Percentiles rank a stretch among this genome's conserved stretches.
Conservation (phyloP, 2,888 invertebrate genomes). For the Bimastos eiseni region DNA sequence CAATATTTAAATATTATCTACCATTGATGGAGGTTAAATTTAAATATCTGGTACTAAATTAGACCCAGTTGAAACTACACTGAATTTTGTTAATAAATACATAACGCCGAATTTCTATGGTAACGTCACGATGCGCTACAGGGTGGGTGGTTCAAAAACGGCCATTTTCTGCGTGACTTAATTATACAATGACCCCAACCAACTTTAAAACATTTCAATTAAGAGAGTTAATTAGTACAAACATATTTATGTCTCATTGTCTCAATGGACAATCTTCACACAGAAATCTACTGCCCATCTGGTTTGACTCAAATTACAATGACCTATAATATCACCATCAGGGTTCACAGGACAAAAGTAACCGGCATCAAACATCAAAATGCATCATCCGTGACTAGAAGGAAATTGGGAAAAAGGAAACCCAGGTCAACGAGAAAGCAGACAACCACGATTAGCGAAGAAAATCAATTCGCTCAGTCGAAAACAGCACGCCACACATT, state of each 20-base stretch:
- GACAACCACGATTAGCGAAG: not conserved
- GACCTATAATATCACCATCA: not conserved
- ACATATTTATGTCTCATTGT: not conserved
- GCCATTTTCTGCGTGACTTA: too few species aligned
- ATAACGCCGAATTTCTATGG: too few species aligned
- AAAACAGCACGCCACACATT: not conserved
- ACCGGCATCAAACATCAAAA: not conserved
- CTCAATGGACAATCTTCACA: not conserved
- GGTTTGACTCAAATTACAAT: not conserved
- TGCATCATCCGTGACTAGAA: not conserved
- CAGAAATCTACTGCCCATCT: not conserved
- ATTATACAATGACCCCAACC: too few species aligned
- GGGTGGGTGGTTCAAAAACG: too few species aligned
- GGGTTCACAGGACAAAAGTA: too few species aligned
- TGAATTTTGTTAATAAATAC: too few species aligned
- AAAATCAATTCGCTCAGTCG: not conserved
- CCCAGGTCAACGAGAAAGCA: not conserved
- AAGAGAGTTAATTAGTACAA: not conserved
- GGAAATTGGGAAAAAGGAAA: not conserved
- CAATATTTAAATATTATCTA: too few species aligned
- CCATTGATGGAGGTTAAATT: too few species aligned
- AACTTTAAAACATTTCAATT: not conserved
- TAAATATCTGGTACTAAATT: too few species aligned
- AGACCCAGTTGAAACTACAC: too few species aligned
- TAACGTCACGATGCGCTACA: too few species aligned